phyloP scores from a whole-genome alignment of 2,797 vertebrate species.

The Sarcophilus harrisii region DNA sequence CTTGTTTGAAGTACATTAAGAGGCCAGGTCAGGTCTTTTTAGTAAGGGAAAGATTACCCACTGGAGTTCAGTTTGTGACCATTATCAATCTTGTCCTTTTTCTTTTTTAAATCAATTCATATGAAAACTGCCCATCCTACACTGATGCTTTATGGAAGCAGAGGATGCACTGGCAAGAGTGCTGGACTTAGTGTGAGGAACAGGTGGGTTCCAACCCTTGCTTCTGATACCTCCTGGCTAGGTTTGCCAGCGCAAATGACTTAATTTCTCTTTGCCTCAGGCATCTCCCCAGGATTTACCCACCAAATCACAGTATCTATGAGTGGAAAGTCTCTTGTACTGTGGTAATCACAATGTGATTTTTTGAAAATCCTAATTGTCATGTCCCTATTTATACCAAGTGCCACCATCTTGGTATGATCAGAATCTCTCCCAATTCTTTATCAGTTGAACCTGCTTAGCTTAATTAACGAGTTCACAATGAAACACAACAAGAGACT shows the following conservation, averaged over 20 bases:
- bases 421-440: neutral
- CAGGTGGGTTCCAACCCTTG: neutral
- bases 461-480: neutral
- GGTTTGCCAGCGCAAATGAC: neutral
- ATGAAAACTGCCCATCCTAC: neutral
- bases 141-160: neutral
- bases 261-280: neutral
- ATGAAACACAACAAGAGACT: neutral
- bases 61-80: neutral
- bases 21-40: neutral
- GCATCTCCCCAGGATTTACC: neutral
- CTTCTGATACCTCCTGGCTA: neutral
- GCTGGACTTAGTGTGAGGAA: neutral
- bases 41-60: neutral
- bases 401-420: neutral
- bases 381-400: neutral
- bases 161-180: neutral
- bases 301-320: neutral
- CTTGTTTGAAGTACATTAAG: neutral
- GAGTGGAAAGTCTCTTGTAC: neutral
- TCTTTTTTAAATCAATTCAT: neutral
- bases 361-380: neutral
- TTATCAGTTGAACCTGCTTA: neutral
- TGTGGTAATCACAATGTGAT: neutral
- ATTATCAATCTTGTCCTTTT: neutral